These are phyloP conservation scores for Rhinopomastus cyanomelas DNA, from an alignment of 2,113 vertebrate species.

Conservation along the genomic window DNA sequence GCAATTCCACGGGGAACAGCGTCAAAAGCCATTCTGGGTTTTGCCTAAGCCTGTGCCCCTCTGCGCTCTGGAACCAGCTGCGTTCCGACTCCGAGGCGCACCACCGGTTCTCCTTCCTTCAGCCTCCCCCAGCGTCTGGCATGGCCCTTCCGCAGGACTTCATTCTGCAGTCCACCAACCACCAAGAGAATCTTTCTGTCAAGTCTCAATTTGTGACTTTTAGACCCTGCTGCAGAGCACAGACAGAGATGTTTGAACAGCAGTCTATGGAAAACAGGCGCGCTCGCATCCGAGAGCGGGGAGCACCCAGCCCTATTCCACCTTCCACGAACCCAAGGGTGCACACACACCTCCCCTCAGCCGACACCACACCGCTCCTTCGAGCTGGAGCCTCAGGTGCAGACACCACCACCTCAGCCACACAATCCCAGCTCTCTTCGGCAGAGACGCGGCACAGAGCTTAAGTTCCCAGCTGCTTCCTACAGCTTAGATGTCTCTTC, in stretches of 20 bases:
- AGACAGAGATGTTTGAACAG: background rate
- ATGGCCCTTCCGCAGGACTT: background rate
- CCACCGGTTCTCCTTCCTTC: background rate
- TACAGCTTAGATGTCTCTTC: background rate
- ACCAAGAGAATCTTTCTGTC: background rate
- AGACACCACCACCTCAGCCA: background rate
- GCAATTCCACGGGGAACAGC: too few species aligned
- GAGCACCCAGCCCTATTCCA: background rate
- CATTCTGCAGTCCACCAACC: background rate
- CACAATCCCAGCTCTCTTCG: background rate
- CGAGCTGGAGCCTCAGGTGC: background rate
- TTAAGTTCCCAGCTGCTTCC: background rate
- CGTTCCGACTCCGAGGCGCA: background rate
- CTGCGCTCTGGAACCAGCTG: accelerated
- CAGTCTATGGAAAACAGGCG: background rate
- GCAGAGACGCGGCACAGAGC: background rate
- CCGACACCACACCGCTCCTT: background rate
- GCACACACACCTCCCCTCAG: background rate
- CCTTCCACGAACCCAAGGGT: background rate
- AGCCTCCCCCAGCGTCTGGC: accelerated
- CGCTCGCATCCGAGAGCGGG: accelerated
- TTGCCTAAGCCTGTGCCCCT: background rate
- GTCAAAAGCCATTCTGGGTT: too few species aligned
- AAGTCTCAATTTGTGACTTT: background rate
- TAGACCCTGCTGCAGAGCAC: background rate